phyloP scores from a whole-genome alignment of 2,797 vertebrate genomes.

The Esox lucius region DNA sequence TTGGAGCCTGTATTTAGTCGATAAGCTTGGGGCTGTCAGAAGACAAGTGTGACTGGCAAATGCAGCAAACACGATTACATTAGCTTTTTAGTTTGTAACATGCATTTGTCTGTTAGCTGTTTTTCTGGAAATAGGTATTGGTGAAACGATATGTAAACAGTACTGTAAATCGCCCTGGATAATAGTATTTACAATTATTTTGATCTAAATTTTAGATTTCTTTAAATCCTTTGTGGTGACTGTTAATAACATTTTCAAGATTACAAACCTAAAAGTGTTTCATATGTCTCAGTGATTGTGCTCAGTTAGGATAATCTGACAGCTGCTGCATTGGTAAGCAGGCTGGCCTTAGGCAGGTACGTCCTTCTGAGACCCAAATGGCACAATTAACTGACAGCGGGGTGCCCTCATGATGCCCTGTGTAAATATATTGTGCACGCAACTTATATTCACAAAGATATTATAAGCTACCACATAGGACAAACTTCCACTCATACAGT shows the following conservation, averaged over 20 bases:
- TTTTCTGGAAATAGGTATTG: not conserved
- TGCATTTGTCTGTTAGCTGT: not conserved
- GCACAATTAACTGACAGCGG: not conserved
- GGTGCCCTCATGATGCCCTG: not conserved
- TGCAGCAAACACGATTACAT: not conserved
- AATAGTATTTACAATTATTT: too few relatives aligned
- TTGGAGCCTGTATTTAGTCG: not conserved
- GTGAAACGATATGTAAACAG: not conserved
- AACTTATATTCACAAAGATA: not conserved
- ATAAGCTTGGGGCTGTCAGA: not conserved
- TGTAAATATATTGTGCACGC: not conserved
- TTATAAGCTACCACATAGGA: too few relatives aligned
- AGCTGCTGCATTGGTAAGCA: not conserved
- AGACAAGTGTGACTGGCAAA: not conserved
- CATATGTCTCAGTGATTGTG: not conserved
- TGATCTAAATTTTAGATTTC: not conserved
- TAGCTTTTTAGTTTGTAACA: not conserved
- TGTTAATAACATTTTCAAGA: not conserved
- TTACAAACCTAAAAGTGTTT: too few relatives aligned
- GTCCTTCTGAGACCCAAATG: not conserved
- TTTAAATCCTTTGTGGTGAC: not conserved
- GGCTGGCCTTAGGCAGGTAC: not conserved
- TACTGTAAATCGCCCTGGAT: too few relatives aligned
- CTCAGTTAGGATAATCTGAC: not conserved
- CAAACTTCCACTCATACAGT: too few relatives aligned